Base-by-base conservation (phyloP, 2,888 invertebrate species). In the Acronicta psi region DNA sequence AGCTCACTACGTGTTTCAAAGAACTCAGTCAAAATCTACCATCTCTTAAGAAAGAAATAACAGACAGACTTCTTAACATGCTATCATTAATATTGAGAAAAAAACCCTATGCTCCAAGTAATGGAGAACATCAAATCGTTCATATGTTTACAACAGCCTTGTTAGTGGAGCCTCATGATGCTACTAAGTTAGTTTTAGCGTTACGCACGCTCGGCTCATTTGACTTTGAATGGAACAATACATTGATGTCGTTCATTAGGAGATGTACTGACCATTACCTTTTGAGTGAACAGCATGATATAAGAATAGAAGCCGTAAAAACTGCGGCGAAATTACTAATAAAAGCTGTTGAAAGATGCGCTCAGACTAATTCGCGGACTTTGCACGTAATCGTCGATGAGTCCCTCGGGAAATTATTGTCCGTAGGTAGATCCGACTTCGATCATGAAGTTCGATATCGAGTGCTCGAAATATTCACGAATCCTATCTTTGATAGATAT, bases 361-460 rank as follows among this genome's bases (percentile, higher is more conserved):
- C 93, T 41, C 95, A 95, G 76, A 95, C 96, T 62, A 96, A 96
- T 61, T 97, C 97, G 1, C 96, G 97, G 71, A 98, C 98, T 0
- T 96, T 99, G 0, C 97, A 97, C 60, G 95, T 96, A 56, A 97
- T 98, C 0, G 97, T 99, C n/a, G 97, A 98, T 10, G 97, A 98
- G 82, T 99, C 99, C 6, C 94, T 99, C 18, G 97, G 97, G 38
- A 98, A 99, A 84, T 94, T 99, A 8, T 94, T 99, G 2, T 96
- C 98, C 17, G 98, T 99, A 1, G 99, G 99, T 29, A 97, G 99
- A 63, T 99, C 99, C 0, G 99, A 99, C 90, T 97, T 97, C 87
- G 99, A 99, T 87, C 96, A 98, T 11, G 98, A 98, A 88, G 98
- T 99, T 3, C 95, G 99, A 3, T 97, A 97, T 78, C 97, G 98